phyloP scores from a whole-genome alignment of 2,888 invertebrate genomes.

The Stenolophus ochropezus region DNA sequence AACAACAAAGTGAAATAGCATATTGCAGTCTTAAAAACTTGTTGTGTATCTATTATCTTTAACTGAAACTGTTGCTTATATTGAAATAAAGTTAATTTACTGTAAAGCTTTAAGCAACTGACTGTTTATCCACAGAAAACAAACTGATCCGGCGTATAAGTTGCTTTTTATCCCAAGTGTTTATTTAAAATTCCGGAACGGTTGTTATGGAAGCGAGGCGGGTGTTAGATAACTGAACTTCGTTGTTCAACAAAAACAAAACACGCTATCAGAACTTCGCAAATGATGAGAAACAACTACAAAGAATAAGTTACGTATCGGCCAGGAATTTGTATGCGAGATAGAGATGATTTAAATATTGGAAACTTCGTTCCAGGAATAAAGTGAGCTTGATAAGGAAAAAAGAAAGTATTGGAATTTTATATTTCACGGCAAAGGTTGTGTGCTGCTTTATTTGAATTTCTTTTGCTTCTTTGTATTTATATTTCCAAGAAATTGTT shows the following conservation, averaged over 20 bases:
- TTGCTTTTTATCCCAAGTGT: slow-evolving; percentile 16
- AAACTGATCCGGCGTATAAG: neutral
- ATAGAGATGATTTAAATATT: slow-evolving; percentile 10
- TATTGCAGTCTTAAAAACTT: too few relatives aligned
- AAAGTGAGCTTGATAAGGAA: neutral
- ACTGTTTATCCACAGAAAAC: slow-evolving; percentile 4
- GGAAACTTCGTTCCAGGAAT: neutral
- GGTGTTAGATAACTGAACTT: slow-evolving; percentile 17
- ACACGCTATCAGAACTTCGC: slow-evolving; percentile 10
- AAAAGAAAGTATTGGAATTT: neutral
- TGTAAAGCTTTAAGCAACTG: neutral
- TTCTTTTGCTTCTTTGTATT: neutral
- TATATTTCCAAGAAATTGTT: neutral
- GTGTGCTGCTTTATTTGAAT: neutral
- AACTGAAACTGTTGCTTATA: slow-evolving; percentile 1
- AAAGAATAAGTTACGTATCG: slow-evolving; percentile 9
- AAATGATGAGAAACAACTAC: slow-evolving; percentile 6
- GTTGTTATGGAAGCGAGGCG: neutral
- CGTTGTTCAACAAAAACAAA: slow-evolving; percentile 21
- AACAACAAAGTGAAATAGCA: too few relatives aligned
- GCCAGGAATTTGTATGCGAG: neutral
- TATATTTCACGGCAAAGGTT: neutral
- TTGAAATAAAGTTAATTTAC: slow-evolving; percentile 37
- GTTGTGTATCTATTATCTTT: neutral
- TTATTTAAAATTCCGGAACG: slow-evolving; percentile 36